Conservation (phyloP, 1,140 invertebrate genomes). For the Lepeophtheirus salmonis region DNA sequence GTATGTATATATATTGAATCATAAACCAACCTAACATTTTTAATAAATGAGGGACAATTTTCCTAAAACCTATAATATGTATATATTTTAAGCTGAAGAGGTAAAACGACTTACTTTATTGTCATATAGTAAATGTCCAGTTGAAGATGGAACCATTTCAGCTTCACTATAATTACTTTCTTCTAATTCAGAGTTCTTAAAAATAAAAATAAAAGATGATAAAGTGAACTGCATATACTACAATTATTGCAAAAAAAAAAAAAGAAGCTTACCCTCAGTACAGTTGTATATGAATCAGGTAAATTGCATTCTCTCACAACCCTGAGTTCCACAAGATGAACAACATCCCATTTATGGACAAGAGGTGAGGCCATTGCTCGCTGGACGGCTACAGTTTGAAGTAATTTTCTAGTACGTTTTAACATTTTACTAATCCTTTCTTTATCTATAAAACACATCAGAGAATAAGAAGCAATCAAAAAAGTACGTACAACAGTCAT, state of each 20-base stretch:
- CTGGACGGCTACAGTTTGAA: constrained; percentile 3
- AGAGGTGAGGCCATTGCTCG: background rate
- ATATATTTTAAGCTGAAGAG: too few species aligned
- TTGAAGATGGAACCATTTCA: too few species aligned
- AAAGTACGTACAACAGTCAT: too few species aligned
- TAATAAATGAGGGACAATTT: too few species aligned
- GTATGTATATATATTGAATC: too few species aligned
- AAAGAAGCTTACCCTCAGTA: background rate
- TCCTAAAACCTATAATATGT: too few species aligned
- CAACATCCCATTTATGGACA: background rate
- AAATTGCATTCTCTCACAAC: background rate
- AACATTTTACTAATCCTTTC: background rate
- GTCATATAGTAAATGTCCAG: too few species aligned
- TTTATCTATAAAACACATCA: too few species aligned
- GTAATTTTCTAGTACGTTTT: background rate
- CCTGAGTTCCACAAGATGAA: background rate
- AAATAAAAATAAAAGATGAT: background rate
- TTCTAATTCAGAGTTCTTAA: background rate
- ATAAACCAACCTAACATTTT: too few species aligned
- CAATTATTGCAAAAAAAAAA: background rate
- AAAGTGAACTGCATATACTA: background rate
- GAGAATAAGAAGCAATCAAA: too few species aligned
- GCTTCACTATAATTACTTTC: background rate
- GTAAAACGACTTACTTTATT: too few species aligned
- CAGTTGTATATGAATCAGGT: background rate